These are phyloP conservation scores for Megalopta genalis DNA, from an alignment of 1,140 invertebrate genomes.

Conservation along the genomic window DNA sequence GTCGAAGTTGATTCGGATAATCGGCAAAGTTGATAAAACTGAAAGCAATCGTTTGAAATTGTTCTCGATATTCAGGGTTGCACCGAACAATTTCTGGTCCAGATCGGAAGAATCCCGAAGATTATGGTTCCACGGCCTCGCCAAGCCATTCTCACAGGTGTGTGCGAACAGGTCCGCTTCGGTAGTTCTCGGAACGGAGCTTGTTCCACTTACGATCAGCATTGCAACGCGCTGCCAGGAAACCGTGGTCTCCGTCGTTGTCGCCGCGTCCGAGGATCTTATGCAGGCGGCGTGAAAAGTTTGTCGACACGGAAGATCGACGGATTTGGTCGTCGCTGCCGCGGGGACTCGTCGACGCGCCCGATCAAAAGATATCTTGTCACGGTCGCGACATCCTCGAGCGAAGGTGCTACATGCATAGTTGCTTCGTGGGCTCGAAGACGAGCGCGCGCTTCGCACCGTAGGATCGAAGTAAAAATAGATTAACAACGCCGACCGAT, in stretches of 20 bases:
- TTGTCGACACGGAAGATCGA: slow-evolving; percentile 4
- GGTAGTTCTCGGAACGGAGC: slow-evolving; percentile 28
- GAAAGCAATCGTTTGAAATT: no score
- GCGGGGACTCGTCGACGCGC: background rate
- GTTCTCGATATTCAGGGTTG: no score
- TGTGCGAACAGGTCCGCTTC: slow-evolving; percentile 24
- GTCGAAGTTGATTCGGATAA: no score
- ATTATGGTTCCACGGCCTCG: background rate
- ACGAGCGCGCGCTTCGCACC: no score
- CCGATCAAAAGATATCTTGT: background rate
- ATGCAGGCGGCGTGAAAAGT: background rate
- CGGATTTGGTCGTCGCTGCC: background rate
- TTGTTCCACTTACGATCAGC: slow-evolving; percentile 26
- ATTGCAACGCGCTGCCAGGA: slow-evolving; percentile 6
- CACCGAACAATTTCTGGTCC: no score
- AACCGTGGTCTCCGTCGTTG: background rate
- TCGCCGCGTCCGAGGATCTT: background rate
- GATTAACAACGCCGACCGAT: no score
- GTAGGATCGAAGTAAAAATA: no score
- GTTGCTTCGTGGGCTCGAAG: no score
- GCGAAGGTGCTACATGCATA: no score
- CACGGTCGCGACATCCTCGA: background rate
- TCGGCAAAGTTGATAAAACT: no score
- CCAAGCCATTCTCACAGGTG: slow-evolving; percentile 20
- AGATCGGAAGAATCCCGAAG: background rate